Percentiles rank a stretch among this genome's conserved stretches.
Conservation (phyloP, 2,797 vertebrate species). For the Enoplosus armatus region DNA sequence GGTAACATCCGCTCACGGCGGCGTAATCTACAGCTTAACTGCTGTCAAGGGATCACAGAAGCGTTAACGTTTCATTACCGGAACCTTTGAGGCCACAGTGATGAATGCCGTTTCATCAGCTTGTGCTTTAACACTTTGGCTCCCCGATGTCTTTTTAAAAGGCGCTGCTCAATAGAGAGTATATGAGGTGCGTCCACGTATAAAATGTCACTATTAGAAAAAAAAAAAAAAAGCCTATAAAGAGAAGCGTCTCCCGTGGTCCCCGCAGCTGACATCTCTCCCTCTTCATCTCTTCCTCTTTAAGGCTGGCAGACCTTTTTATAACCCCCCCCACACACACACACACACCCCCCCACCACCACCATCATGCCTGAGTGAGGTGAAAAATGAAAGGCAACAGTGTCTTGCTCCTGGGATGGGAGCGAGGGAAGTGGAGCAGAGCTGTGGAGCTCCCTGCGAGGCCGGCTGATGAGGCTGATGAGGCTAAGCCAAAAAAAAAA, state of each 20-base stretch:
- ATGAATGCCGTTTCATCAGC: conserved; percentile 72
- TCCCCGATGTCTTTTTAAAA: conserved; percentile 73
- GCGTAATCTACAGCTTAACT: conserved; percentile 63
- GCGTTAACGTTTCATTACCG: conserved; percentile 70
- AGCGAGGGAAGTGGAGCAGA: conserved; percentile 48
- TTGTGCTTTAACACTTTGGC: conserved; percentile 67
- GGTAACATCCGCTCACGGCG: conserved; percentile 55
- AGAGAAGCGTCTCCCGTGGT: conserved; percentile 47
- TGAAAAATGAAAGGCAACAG: conserved; percentile 70
- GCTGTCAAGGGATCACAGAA: conserved; percentile 57
- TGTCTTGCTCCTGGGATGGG: conserved; percentile 44
- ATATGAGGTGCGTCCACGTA: conserved; percentile 64
- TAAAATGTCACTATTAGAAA: conserved; percentile 79
- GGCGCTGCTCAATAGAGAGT: conserved; percentile 60
- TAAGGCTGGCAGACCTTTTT: conserved; percentile 55
- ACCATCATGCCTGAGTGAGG: conserved; percentile 53
- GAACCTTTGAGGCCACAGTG: conserved; percentile 46
- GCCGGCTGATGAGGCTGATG: conserved; percentile 48
- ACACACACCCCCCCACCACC: no score
- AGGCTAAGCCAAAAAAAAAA: conserved; percentile 27
- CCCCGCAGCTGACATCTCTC: conserved; percentile 49
- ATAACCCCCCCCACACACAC: no score
- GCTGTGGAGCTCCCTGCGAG: conserved; percentile 29
- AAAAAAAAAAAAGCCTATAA: conserved; percentile 63
- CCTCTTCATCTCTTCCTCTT: conserved; percentile 44